These are phyloP conservation scores for Lateolabrax maculatus DNA, from an alignment of 2,797 vertebrate genomes.

Conservation along the genomic window DNA sequence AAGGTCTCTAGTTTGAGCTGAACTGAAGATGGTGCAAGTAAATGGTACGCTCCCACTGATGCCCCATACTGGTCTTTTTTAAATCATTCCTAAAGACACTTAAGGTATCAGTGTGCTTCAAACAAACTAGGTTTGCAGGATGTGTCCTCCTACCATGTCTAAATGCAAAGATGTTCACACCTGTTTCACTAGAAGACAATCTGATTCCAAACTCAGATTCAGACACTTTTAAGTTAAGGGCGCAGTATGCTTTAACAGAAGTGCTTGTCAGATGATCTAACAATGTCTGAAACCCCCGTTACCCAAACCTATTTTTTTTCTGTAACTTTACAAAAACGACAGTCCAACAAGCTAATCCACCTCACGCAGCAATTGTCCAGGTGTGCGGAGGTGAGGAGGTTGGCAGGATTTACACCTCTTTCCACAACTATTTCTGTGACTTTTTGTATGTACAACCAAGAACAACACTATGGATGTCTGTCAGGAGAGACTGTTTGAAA, in stretches of 20 bases:
- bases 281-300: background rate
- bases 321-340: no score
- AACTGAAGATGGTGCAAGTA: background rate
- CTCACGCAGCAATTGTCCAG: no score
- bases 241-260: background rate
- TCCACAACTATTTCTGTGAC: background rate
- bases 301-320: no score
- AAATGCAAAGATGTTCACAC: background rate
- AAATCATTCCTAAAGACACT: background rate
- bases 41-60: background rate
- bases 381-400: background rate
- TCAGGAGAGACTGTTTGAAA: background rate
- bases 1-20: constrained; percentile 1
- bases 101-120: background rate
- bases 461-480: background rate
- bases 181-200: background rate
- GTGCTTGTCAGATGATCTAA: background rate
- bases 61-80: background rate
- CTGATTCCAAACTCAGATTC: background rate
- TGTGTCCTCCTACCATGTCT: background rate
- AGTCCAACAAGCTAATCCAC: background rate
- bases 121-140: background rate
- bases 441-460: background rate
- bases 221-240: background rate
- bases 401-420: background rate